phyloP scores from a whole-genome alignment of 2,113 vertebrate species.

The Petromus typicus region DNA sequence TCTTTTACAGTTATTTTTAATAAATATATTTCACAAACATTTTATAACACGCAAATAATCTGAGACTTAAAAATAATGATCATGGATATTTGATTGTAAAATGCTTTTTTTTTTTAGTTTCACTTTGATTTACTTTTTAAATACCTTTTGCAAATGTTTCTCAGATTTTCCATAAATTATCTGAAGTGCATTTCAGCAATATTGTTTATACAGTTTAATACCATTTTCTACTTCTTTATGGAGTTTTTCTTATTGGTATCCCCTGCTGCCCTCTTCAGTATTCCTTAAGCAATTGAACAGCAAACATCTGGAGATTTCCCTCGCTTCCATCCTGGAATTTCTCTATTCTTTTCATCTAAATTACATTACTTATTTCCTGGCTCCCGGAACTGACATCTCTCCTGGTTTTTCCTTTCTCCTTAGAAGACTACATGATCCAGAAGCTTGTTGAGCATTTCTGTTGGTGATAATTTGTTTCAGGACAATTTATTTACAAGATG shows the following conservation, averaged over 20 bases:
- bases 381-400: not conserved
- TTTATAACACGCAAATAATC: not conserved
- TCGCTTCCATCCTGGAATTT: slow-evolving; percentile 16
- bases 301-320: not conserved
- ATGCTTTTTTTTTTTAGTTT: not conserved
- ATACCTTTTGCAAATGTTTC: slow-evolving; percentile 16
- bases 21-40: not conserved
- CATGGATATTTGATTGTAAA: not conserved
- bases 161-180: not conserved
- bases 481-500: slow-evolving; percentile 19
- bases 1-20: slow-evolving; percentile 22
- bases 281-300: not conserved
- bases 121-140: not conserved
- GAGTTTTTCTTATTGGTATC: not conserved
- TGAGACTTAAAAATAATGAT: slow-evolving; percentile 5
- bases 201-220: not conserved
- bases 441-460: not conserved
- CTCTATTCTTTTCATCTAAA: slow-evolving; percentile 37
- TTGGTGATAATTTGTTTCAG: not conserved
- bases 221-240: slow-evolving; percentile 26
- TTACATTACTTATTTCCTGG: not conserved
- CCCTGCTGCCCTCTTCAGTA: not conserved
- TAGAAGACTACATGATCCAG: not conserved
- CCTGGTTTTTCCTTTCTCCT: not conserved
- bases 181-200: slow-evolving; percentile 11